A percentile compares a stretch with the other conserved stretches of the same genome.
phyloP scores from a whole-genome alignment of 1,140 invertebrate species.

The Atta cephalotes region DNA sequence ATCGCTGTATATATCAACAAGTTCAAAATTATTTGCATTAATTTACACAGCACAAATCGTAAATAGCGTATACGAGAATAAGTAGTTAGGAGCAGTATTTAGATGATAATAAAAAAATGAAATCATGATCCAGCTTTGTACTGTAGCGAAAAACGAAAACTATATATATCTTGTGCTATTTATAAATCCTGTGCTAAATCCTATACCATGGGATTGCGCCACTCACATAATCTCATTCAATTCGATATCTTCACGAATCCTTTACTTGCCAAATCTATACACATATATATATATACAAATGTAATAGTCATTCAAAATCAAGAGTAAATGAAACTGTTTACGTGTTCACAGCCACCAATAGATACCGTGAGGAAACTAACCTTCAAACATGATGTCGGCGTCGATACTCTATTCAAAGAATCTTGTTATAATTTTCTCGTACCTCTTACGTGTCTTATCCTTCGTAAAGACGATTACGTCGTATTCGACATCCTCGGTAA shows the following conservation, averaged over 20 bases:
- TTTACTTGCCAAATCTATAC: too few species aligned
- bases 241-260: too few species aligned
- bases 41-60: neutral
- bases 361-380: slow-evolving; percentile 6
- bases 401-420: neutral
- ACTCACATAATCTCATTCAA: too few species aligned
- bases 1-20: neutral
- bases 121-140: neutral
- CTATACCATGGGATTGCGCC: neutral
- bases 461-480: slow-evolving; percentile 80
- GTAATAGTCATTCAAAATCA: neutral
- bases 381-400: slow-evolving; percentile 30
- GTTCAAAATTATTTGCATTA: neutral
- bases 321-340: neutral
- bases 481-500: slow-evolving; percentile 82
- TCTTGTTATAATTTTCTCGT: slow-evolving; percentile 49
- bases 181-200: neutral
- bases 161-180: neutral
- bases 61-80: neutral
- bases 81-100: neutral
- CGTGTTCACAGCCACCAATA: too few species aligned
- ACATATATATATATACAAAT: too few species aligned
- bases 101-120: neutral
- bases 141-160: neutral
- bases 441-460: slow-evolving; percentile 81